These are phyloP conservation scores for Drosophila yakuba DNA, from an alignment of 1,140 invertebrate species.

Conservation along the genomic window DNA sequence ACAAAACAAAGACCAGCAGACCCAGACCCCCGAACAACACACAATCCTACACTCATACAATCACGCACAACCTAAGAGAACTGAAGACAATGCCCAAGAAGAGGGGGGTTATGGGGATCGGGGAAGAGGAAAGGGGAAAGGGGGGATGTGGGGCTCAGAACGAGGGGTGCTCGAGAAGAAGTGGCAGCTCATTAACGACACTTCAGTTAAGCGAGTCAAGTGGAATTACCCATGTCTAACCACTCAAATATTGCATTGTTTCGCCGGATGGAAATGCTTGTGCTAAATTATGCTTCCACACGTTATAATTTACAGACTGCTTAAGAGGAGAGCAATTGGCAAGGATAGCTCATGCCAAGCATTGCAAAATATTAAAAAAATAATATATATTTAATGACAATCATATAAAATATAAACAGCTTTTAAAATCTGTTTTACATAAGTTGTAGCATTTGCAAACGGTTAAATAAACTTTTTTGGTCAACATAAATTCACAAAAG, in stretches of 20 bases:
- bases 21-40: conserved; percentile 27
- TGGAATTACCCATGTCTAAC: conserved; percentile 2
- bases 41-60: conserved; percentile 2
- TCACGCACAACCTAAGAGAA: conserved; percentile 18
- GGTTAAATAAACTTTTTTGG: too few species aligned
- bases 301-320: too few species aligned
- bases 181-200: conserved; percentile 23
- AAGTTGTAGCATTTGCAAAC: too few species aligned
- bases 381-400: too few species aligned
- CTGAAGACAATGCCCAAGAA: conserved; percentile 36
- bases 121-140: too few species aligned
- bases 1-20: conserved; percentile 60
- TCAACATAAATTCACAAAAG: neutral
- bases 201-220: conserved; percentile 18
- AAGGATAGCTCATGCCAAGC: neutral
- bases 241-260: neutral
- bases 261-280: neutral
- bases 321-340: too few species aligned
- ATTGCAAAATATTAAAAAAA: too few species aligned
- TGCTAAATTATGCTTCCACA: too few species aligned
- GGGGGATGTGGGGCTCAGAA: neutral
- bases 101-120: neutral
- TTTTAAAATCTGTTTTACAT: too few species aligned
- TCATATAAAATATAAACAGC: too few species aligned
- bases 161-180: conserved; percentile 36